Percentiles rank a stretch among this genome's conserved stretches.
phyloP scores from a whole-genome alignment of 1,140 invertebrate genomes.

The Tetramorium alpestre region DNA sequence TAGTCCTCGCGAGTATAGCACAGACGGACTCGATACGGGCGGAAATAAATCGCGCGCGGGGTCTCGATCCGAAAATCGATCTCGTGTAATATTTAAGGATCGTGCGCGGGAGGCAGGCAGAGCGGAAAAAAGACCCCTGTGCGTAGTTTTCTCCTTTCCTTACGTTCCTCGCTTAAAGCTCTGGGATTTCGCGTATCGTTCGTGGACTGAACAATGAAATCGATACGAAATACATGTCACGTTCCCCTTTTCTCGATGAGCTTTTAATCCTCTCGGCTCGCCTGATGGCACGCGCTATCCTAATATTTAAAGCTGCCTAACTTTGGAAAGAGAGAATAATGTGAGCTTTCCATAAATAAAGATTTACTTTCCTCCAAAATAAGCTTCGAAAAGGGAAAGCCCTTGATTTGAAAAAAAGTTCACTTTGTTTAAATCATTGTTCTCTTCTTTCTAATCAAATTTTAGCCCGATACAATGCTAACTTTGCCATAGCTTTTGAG shows the following conservation, averaged over 20 bases:
- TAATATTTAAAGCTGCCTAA: constrained; percentile 35
- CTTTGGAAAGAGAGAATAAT: background rate
- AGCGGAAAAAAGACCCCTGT: constrained; percentile 11
- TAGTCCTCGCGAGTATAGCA: constrained; percentile 22
- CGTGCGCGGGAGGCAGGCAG: background rate
- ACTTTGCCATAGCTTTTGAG: background rate
- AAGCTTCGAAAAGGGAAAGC: background rate
- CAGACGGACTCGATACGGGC: background rate
- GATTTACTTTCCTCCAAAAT: constrained; percentile 2
- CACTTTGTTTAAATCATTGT: background rate
- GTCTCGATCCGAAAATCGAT: constrained; percentile 54
- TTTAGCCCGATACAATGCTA: background rate
- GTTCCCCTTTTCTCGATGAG: constrained; percentile 25
- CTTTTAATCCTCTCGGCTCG: constrained; percentile 29
- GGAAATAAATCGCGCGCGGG: constrained; percentile 9
- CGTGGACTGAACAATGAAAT: constrained; percentile 38
- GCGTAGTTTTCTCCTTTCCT: constrained; percentile 26
- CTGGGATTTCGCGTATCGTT: constrained; percentile 17
- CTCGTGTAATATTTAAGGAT: constrained; percentile 56
- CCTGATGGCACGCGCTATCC: constrained; percentile 6
- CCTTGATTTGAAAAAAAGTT: background rate
- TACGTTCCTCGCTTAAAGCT: background rate
- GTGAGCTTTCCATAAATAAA: background rate
- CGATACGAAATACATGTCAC: constrained; percentile 34
- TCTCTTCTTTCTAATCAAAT: background rate